A percentile compares a stretch with the other conserved stretches of the same genome.
Conservation (phyloP, 2,888 invertebrate genomes). For the Cephus pulcher region DNA sequence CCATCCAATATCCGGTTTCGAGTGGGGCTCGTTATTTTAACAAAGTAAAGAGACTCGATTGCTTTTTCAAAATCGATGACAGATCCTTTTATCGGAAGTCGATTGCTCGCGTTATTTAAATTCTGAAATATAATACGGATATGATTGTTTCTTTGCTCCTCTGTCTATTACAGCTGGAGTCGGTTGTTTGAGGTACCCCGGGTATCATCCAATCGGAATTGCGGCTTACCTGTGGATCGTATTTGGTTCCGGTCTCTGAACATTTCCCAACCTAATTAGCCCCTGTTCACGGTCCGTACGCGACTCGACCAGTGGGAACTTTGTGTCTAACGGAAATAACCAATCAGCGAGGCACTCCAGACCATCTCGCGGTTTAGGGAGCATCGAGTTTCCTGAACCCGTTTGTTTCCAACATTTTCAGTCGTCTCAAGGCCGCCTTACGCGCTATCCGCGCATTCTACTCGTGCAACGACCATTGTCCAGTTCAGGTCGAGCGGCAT, state of each 20-base stretch:
- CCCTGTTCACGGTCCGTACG: not conserved
- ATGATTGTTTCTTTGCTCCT: not conserved
- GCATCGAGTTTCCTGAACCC: constrained; percentile 51
- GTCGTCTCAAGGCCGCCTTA: constrained; percentile 54
- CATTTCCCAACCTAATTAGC: constrained; percentile 2
- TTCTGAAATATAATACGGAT: not conserved
- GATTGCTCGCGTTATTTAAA: not conserved
- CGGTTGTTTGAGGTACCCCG: not conserved
- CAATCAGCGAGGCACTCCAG: constrained; percentile 34
- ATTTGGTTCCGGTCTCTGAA: constrained; percentile 4
- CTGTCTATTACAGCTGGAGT: not conserved
- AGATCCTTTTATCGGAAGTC: not conserved
- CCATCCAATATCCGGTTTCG: not conserved
- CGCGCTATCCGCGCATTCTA: not conserved
- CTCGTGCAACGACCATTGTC: not conserved
- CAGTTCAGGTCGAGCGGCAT: not conserved
- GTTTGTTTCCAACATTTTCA: constrained; percentile 40
- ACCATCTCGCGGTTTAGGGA: constrained; percentile 41
- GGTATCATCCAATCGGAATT: not conserved
- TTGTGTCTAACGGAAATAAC: constrained; percentile 48
- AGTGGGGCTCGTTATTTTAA: not conserved
- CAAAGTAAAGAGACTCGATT: not conserved
- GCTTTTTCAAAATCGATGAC: not conserved
- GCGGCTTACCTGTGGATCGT: not conserved
- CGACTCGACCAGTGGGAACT: constrained; percentile 41